Base-by-base conservation (phyloP, 1,140 invertebrate genomes). In the Bacillus rossius region DNA sequence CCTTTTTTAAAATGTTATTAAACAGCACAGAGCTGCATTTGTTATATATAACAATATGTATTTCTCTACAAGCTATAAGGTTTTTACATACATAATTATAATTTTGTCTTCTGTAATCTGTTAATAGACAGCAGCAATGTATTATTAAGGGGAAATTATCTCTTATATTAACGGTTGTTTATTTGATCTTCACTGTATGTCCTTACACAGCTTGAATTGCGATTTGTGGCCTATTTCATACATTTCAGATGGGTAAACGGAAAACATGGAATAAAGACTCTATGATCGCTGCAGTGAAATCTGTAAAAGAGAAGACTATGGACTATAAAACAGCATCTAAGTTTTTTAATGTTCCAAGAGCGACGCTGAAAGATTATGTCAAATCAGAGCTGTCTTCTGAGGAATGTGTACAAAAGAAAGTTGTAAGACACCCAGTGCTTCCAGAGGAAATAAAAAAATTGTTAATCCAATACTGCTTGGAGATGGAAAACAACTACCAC, bases 401-500 rank as follows among this genome's bases (percentile, higher is more conserved):
- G n/a, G 48, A 50, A 50, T 16, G n/a, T 26, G 25, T 26, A 20
- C n/a, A 26, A 16, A 50, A 20, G 23, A 50, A 26, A 20, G n/a
- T 50, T 20, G 55, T 62, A 25, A 61, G 52, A 26, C 60, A 61
- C 19, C 38, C 64, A 47, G 60, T 65, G 42, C 65, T 69, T 16
- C 41, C 51, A 20, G 34, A 53, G 50, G 60, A 56, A 13, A 40
- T 59, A 38, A 62, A 69, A 63, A 52, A 51, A 26, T 20, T 62
- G 41, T 54, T 69, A 20, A 59, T 52, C 16, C 41, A 64, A 50
- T 60, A 70, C 60, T 25, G 65, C 14, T 51, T 56, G 40, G 50
- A 63, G 29, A 61, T 67, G 54, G 67, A 64, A 8, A n/a, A 51
- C 13, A 47, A 40, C 10, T 61, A 66, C 38, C 65, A 61, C 55